phyloP scores from a whole-genome alignment of 2,888 invertebrate species.

The Leptinotarsa tumamoca region DNA sequence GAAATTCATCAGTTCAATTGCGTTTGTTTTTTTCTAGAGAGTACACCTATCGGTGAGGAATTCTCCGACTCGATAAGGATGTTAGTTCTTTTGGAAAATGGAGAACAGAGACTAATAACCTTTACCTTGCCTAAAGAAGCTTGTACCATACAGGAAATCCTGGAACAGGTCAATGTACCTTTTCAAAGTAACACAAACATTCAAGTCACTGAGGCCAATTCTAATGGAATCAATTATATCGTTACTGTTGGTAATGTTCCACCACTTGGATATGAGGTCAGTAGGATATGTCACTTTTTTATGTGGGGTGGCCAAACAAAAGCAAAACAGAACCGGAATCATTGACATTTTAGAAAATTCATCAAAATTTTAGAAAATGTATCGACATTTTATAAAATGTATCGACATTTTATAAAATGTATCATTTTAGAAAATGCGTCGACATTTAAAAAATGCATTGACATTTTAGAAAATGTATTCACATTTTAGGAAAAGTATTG shows the following conservation, averaged over 20 bases:
- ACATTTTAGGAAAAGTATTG: too few species aligned
- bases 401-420: too few species aligned
- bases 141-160: conserved; percentile 84
- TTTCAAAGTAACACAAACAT: conserved; percentile 79
- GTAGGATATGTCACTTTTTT: too few species aligned
- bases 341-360: too few species aligned
- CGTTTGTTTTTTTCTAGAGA: conserved; percentile 32
- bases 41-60: conserved; percentile 67
- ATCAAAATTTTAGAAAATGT: too few species aligned
- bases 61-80: conserved; percentile 80
- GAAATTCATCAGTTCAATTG: neutral
- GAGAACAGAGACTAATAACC: conserved; percentile 85
- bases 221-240: conserved; percentile 82
- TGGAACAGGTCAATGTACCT: conserved; percentile 82
- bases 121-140: conserved; percentile 86
- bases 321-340: too few species aligned
- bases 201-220: conserved; percentile 80
- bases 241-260: conserved; percentile 74
- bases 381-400: too few species aligned
- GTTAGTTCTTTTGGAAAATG: conserved; percentile 81
- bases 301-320: too few species aligned
- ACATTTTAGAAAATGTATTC: too few species aligned
- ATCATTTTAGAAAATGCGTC: too few species aligned
- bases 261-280: conserved; percentile 43
- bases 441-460: too few species aligned